A percentile compares a stretch with the other conserved stretches of the same genome.
phyloP scores from a whole-genome alignment of 2,797 vertebrate genomes.

The Neostethus bicornis region DNA sequence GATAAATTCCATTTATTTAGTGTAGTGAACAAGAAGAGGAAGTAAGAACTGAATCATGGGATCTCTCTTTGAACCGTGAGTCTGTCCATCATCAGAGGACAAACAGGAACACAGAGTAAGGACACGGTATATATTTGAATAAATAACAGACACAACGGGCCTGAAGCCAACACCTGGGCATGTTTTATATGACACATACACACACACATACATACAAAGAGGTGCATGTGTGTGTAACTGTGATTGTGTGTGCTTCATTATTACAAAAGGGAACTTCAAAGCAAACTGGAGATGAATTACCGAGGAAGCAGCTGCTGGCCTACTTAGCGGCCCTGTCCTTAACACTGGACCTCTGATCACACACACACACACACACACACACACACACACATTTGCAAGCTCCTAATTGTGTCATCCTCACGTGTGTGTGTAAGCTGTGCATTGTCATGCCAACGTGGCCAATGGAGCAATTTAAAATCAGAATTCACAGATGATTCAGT shows the following conservation, averaged over 20 bases:
- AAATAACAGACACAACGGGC: slow-evolving; percentile 22
- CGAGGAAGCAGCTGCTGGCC: slow-evolving; percentile 75
- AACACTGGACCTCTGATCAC: slow-evolving; percentile 52
- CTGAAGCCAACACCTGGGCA: slow-evolving; percentile 38
- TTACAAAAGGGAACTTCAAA: slow-evolving; percentile 65
- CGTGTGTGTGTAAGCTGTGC: too few relatives aligned
- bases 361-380: slow-evolving; percentile 28
- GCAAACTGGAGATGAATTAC: slow-evolving; percentile 67
- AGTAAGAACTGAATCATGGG: too few relatives aligned
- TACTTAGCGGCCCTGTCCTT: slow-evolving; percentile 67
- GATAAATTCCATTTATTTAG: too few relatives aligned
- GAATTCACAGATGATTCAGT: too few relatives aligned
- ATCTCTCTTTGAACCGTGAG: too few relatives aligned
- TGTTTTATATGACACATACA: not conserved
- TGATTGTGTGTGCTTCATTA: slow-evolving; percentile 53
- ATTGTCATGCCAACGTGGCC: too few relatives aligned
- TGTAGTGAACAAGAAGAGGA: too few relatives aligned
- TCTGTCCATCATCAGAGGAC: slow-evolving; percentile 39
- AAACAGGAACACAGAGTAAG: not conserved
- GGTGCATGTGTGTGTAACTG: slow-evolving; percentile 10
- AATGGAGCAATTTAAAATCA: too few relatives aligned
- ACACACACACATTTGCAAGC: not conserved
- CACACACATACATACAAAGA: slow-evolving; percentile 32
- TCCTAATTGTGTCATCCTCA: too few relatives aligned
- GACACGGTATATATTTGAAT: slow-evolving; percentile 41